Evolutionary conservation across 2,113 vertebrate genomes (phyloP), one percentile per base, ranked within the genome.

Genomic region (Tetrao urogallus): DNA sequence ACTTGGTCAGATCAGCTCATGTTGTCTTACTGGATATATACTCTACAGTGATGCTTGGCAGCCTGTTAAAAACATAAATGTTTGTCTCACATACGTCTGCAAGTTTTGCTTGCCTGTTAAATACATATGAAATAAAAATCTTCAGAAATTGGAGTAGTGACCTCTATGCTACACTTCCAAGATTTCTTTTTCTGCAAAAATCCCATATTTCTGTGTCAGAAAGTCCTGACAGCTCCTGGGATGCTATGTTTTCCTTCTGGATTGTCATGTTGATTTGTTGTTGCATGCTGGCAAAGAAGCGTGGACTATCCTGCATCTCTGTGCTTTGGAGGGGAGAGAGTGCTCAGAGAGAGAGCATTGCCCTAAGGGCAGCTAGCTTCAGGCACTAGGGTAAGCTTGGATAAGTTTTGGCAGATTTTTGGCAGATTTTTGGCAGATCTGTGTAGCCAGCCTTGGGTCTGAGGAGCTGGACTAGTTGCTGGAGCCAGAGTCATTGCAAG

Each of bases 291-390:
- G 42, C 27, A 43, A 27, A 11, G 56, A 66, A 87, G 45, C 8
- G 16, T 57, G 45, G 27, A 78, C 22, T 48, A 20, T 48, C 30
- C 21, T 40, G 11, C 3, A 0, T 47, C 50, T 70, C 7, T 1
- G 8, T 16, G 22, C 17, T 57, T 40, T 80, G n/a, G 40, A 42
- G 50, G 4, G 43, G 11, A 11, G 14, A 11, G 12, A 67, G 2
- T 0, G 6, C 47, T 28, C 20, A 36, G 11, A 72, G 19, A 67
- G 32, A 16, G 0, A 63, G 27, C 0, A 1, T 13, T 40, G 40
- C 2, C 43, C 13, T 69, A 45, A 20, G 0, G 3, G 54, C 13
- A 69, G 13, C 58, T 79, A 63, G 11, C 42, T 79, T 12, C 5
- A 0, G 1, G 2, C 27, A 54, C 4, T 12, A 45, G 27, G 13